Conservation (phyloP, 2,888 invertebrate species). For the Flexamia atlantica region DNA sequence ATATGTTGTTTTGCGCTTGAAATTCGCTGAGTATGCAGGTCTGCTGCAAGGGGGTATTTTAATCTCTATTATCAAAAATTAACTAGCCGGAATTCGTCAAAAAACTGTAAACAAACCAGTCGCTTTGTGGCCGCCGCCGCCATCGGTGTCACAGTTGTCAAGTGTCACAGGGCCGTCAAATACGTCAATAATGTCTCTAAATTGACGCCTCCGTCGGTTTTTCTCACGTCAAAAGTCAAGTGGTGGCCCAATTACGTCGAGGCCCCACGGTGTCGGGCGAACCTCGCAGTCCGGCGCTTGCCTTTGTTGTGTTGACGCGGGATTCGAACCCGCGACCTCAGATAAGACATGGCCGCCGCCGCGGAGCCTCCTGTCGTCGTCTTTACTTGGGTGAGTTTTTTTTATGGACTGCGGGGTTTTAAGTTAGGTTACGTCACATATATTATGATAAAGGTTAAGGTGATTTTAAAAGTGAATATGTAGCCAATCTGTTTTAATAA, state of each 20-base stretch:
- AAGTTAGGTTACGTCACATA: no score
- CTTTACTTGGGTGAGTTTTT: slow-evolving; percentile 39
- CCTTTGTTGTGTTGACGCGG: neutral
- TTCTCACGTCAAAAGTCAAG: slow-evolving; percentile 53
- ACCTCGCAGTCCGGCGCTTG: neutral
- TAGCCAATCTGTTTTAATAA: no score
- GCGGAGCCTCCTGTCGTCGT: slow-evolving; percentile 27
- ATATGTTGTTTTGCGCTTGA: no score
- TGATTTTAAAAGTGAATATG: no score
- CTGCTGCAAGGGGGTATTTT: no score
- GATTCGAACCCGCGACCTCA: slow-evolving; percentile 2
- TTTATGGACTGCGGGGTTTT: no score
- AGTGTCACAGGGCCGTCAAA: no score
- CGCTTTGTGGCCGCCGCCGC: neutral
- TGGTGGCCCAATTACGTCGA: slow-evolving; percentile 21
- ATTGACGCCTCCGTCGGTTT: slow-evolving; percentile 53
- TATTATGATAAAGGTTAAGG: no score
- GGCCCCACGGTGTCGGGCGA: neutral
- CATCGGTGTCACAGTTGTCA: neutral
- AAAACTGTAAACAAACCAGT: no score
- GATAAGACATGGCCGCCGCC: neutral
- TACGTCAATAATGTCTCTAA: neutral
- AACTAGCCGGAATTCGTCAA: no score
- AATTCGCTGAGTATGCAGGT: no score
- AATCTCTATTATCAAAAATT: no score